phyloP scores from a whole-genome alignment of 2,888 invertebrate species.

The Sphaerophoria taeniata region DNA sequence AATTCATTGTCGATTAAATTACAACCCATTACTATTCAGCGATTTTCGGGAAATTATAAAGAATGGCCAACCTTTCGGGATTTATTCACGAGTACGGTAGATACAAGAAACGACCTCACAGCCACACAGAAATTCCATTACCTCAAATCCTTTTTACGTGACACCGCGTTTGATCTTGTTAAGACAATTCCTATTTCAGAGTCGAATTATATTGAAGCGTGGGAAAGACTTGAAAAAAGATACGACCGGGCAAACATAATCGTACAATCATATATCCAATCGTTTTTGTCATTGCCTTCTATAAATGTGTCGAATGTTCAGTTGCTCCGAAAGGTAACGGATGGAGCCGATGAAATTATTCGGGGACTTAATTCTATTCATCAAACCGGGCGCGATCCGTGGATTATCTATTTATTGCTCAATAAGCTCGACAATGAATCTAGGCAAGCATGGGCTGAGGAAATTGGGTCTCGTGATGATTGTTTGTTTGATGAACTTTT shows the following conservation, averaged over 20 bases:
- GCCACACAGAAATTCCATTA: constrained; percentile 59
- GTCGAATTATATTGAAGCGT: constrained; percentile 52
- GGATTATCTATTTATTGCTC: constrained; percentile 47
- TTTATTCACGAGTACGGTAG: constrained; percentile 43
- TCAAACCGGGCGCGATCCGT: constrained; percentile 45
- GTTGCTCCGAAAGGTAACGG: constrained; percentile 14
- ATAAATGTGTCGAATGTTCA: background rate
- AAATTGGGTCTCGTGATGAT: constrained; percentile 38
- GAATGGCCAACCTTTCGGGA: constrained; percentile 43
- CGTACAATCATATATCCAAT: constrained; percentile 49
- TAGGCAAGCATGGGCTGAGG: constrained; percentile 42
- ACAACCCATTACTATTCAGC: constrained; percentile 22
- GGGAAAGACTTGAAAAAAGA: constrained; percentile 39
- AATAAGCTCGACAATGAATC: constrained; percentile 44
- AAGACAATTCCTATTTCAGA: constrained; percentile 46
- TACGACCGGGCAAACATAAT: constrained; percentile 52
- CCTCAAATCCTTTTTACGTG: constrained; percentile 47
- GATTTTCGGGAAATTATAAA: constrained; percentile 50
- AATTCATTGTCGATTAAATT: constrained; percentile 19
- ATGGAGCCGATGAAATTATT: constrained; percentile 55
- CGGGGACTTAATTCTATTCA: constrained; percentile 43
- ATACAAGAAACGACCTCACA: constrained; percentile 26
- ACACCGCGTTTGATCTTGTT: constrained; percentile 46
- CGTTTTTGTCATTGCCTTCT: constrained; percentile 40
- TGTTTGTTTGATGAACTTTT: constrained; percentile 38